These are phyloP conservation scores for Arrhopalites spinosus DNA, from an alignment of 2,888 invertebrate genomes.

Conservation along the genomic window DNA sequence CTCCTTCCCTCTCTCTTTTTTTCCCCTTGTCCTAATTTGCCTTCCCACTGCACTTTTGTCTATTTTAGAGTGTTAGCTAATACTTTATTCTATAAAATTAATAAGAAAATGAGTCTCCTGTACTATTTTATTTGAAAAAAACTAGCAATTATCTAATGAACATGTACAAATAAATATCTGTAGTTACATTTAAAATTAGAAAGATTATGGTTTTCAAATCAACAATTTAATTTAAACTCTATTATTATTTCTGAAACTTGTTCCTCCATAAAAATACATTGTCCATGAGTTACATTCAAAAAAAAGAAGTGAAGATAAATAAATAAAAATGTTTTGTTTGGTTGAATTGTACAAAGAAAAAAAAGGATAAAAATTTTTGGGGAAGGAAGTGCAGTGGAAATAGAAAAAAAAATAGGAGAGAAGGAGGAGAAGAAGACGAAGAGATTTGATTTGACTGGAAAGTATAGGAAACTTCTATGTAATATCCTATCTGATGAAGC, in stretches of 20 bases:
- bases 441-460: constrained; percentile 36
- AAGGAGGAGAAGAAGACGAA: constrained; percentile 11
- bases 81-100: neutral
- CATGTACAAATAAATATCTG: neutral
- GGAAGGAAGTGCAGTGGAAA: neutral
- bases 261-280: no score
- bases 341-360: neutral
- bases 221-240: no score
- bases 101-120: no score
- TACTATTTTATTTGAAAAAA: neutral
- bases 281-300: no score
- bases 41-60: neutral
- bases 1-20: constrained; percentile 9
- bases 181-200: neutral
- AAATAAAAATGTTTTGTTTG: no score
- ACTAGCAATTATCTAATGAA: no score
- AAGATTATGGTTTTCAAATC: no score
- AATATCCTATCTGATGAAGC: constrained; percentile 52
- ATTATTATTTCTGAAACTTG: no score
- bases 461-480: constrained; percentile 45
- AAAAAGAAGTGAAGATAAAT: no score
- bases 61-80: neutral
- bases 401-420: neutral
- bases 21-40: neutral
- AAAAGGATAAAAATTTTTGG: neutral